These are phyloP conservation scores for Mesoclemmys tuberculata DNA, from an alignment of 2,113 vertebrate genomes.

Conservation along the genomic window DNA sequence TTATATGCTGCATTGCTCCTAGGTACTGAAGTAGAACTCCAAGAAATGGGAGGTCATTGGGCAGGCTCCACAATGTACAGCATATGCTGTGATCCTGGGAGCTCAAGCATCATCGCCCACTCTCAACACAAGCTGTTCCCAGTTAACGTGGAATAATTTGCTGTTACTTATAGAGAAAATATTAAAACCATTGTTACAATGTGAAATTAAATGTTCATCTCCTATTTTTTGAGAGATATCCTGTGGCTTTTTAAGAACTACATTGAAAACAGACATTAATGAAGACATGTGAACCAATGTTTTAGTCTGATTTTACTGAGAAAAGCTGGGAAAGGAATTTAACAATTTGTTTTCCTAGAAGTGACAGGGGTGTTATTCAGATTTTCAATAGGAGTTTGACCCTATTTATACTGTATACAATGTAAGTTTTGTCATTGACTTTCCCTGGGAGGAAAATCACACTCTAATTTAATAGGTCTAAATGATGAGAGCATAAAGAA, in stretches of 20 bases:
- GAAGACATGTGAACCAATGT: not conserved
- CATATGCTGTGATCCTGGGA: not conserved
- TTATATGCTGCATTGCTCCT: accelerated
- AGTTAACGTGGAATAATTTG: not conserved
- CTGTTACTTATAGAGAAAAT: not conserved
- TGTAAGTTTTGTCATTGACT: not conserved
- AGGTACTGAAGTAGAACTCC: not conserved
- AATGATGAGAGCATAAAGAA: not conserved
- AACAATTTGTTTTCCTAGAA: not conserved
- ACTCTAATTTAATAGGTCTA: not conserved
- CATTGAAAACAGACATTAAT: not conserved
- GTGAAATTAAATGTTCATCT: not conserved
- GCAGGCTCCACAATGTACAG: not conserved
- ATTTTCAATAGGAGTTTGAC: not conserved
- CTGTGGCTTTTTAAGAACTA: not conserved
- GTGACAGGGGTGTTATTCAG: not conserved
- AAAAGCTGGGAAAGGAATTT: not conserved
- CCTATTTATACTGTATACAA: not conserved
- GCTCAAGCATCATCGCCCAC: not conserved
- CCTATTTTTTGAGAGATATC: not conserved
- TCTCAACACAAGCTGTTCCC: not conserved
- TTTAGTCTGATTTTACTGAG: not conserved
- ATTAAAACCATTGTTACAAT: not conserved
- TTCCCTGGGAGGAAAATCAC: not conserved
- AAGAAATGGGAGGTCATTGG: not conserved